Base-by-base conservation (phyloP, 1,140 invertebrate species). In the Nixonia krombeini region DNA sequence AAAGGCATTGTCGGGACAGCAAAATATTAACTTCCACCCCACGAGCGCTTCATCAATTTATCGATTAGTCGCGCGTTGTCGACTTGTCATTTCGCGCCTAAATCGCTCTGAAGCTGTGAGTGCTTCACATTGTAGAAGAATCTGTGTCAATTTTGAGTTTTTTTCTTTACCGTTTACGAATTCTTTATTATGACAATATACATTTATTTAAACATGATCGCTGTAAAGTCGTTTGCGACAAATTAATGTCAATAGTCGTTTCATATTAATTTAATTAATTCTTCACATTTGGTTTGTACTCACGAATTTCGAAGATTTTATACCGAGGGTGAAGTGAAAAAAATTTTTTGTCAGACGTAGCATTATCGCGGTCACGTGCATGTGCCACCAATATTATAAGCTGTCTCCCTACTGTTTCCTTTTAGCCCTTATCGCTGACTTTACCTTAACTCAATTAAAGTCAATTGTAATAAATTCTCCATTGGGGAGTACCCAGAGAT, bases 1-100 rank as follows among this genome's bases (percentile, higher is more conserved):
- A 63, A 53, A 21, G 40, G 35, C 7, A 47, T 25, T 23, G 29
- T 57, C 51, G 38, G 31, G 63, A 50, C 44, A 55, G 55, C 56
- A 47, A 55, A 59, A 57, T 62, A 63, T 56, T 55, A 56, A 58
- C 53, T 50, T 38, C 31, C 64, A 44, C 44, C 31, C 53, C 46
- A 49, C 45, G 50, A 55, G 59, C 35, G 51, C 45, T 56, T 70
- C 51, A 63, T 72, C 67, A 69, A 74, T 72, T 72, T 64, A 70
- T 74, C 70, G 69, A 74, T 71, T 57, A 33, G 29, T 26, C 23
- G 55, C 7, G 23, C 50, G 31, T 46, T 52, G 38, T 37, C 31
- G 58, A 31, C 41, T 51, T 58, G 53, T 53, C 49, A 42, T 46
- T 52, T 63, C 40, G 44, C 37, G 38, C 51, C 44, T 70, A 61